phyloP scores from a whole-genome alignment of 1,140 invertebrate species.

The Trichoplusia ni region DNA sequence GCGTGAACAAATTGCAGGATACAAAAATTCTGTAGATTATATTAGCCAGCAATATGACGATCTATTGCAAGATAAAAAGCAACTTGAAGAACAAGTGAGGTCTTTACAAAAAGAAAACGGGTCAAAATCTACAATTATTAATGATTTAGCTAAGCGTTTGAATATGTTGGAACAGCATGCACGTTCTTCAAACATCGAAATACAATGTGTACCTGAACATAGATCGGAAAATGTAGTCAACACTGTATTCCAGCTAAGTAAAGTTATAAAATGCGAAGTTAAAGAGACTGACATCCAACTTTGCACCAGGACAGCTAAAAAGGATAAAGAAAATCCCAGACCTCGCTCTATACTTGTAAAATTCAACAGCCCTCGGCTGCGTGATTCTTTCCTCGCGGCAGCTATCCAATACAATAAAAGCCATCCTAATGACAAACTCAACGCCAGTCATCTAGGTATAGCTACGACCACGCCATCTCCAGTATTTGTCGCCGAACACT shows the following conservation, averaged over 20 bases:
- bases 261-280: slow-evolving; percentile 26
- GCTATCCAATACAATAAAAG: slow-evolving; percentile 31
- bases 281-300: slow-evolving; percentile 31
- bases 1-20: no score
- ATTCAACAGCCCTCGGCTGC: slow-evolving; percentile 26
- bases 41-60: no score
- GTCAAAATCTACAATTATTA: no score
- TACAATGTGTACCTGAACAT: slow-evolving; percentile 33
- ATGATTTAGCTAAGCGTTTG: no score
- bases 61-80: no score
- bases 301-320: slow-evolving; percentile 33
- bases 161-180: no score
- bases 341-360: slow-evolving; percentile 36
- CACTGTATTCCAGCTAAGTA: slow-evolving; percentile 29
- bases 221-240: slow-evolving; percentile 30
- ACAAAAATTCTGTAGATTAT: no score
- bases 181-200: slow-evolving; percentile 34
- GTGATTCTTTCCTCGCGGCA: slow-evolving; percentile 36
- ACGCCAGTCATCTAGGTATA: slow-evolving; percentile 26
- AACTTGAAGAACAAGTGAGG: no score
- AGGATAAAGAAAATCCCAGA: slow-evolving; percentile 21
- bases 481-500: slow-evolving; percentile 31
- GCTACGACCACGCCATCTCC: slow-evolving; percentile 13
- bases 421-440: slow-evolving; percentile 36
- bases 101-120: no score